Evolutionary conservation across 2,113 vertebrate genomes (phyloP), one percentile per base, ranked within the genome.

Genomic region (Tyrannus savana): DNA sequence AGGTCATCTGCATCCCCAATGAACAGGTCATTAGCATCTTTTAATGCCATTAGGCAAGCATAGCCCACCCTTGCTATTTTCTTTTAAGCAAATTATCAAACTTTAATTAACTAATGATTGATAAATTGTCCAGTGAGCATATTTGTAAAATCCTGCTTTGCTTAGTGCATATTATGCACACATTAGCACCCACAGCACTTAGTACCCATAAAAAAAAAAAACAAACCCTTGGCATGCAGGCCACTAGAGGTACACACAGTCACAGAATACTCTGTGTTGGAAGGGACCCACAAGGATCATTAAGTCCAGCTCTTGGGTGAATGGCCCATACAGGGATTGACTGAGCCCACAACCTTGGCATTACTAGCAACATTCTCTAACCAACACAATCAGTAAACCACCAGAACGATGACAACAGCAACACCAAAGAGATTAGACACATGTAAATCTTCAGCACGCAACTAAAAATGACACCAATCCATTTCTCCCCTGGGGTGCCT

Each of bases 271-370:
- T 41, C 24, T 47, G 30, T 46, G 39, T 21, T 75, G 62, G 37
- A 52, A 60, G 33, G 28, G 28, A 53, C 46, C 44, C 46, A 47
- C 33, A 60, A 31, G 46, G 39, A 60, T 44, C 22, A 44, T 2
- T 0, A 2, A 62, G 55, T 31, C 53, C 47, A 82, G 2, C 24
- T 60, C 47, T 10, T 1, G 31, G 42, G 30, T 83, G 55, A 62
- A 27, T 23, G 55, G 39, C 30, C 19, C 1, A 2, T 14, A 47
- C 0, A 1, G 15, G 6, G n/a, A 25, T 14, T 55, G 47, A 68
- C 11, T 55, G 41, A 68, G 53, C 12, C 30, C n/a, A 56, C 30
- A 39, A 4, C 9, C 30, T 12, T 27, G 47, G n/a, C 1, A 0
- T 42, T 62, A 55, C 31, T 10, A 62, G n/a, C 41, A 55, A 55